These are phyloP conservation scores for Cygnus atratus DNA, from an alignment of 2,113 vertebrate species.

Conservation along the genomic window DNA sequence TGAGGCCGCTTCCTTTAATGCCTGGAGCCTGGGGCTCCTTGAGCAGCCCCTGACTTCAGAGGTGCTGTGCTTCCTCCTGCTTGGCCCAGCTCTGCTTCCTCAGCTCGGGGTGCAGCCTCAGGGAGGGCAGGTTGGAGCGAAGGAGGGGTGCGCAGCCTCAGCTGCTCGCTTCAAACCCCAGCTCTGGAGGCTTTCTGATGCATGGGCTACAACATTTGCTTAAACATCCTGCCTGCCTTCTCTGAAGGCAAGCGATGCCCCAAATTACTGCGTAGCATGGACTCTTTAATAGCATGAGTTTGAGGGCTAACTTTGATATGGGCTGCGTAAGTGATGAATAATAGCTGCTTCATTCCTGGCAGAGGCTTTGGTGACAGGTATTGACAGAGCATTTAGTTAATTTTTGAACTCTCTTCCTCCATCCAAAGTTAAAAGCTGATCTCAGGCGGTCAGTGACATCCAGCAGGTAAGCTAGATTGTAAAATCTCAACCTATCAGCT, in stretches of 20 bases:
- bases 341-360: background rate
- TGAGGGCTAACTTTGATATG: background rate
- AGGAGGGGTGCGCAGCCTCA: background rate
- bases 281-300: background rate
- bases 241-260: background rate
- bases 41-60: background rate
- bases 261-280: background rate
- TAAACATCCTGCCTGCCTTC: background rate
- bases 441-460: background rate
- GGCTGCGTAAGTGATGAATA: conserved; percentile 1
- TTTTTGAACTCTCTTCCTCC: conserved; percentile 32
- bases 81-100: background rate
- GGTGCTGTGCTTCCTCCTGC: background rate
- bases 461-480: background rate
- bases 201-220: background rate
- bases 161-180: background rate
- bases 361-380: background rate
- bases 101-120: background rate
- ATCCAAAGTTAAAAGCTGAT: conserved; percentile 44
- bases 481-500: conserved; percentile 8
- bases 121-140: background rate
- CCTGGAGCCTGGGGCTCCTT: background rate
- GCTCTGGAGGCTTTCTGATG: background rate
- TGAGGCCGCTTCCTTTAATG: background rate
- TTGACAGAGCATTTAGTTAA: background rate